Evolutionary conservation across 2,797 vertebrate genomes (phyloP).

Genomic region (Prionace glauca): DNA sequence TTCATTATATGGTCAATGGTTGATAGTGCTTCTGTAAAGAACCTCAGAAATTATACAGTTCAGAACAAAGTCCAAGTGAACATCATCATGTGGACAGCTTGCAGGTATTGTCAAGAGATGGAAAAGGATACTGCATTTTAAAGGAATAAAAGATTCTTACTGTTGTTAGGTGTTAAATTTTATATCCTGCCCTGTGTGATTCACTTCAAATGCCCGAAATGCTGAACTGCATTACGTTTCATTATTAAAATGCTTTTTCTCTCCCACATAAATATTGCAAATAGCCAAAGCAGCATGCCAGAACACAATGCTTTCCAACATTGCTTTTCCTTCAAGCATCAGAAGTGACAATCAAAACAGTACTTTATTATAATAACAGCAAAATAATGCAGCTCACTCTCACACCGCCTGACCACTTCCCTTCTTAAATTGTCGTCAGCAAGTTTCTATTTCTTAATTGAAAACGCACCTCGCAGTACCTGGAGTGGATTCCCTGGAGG

Average conservation of each 20-base stretch:
- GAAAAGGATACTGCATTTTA: background rate
- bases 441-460: slow-evolving; percentile 31
- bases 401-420: background rate
- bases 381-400: background rate
- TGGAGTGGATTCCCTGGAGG: background rate
- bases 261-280: background rate
- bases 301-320: background rate
- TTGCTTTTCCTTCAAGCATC: background rate
- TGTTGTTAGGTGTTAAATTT: background rate
- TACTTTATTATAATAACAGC: background rate
- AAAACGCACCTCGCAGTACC: background rate
- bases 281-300: background rate
- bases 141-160: background rate
- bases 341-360: background rate
- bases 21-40: background rate
- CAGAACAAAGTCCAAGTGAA: background rate
- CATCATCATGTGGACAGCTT: background rate
- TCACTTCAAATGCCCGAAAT: background rate
- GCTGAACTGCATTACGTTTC: background rate
- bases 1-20: background rate
- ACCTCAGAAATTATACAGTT: background rate
- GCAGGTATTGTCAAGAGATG: background rate
- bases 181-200: background rate
- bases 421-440: background rate
- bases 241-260: background rate